Evolutionary conservation across 1,140 invertebrate genomes (phyloP).

Genomic region (Anastrepha obliqua): DNA sequence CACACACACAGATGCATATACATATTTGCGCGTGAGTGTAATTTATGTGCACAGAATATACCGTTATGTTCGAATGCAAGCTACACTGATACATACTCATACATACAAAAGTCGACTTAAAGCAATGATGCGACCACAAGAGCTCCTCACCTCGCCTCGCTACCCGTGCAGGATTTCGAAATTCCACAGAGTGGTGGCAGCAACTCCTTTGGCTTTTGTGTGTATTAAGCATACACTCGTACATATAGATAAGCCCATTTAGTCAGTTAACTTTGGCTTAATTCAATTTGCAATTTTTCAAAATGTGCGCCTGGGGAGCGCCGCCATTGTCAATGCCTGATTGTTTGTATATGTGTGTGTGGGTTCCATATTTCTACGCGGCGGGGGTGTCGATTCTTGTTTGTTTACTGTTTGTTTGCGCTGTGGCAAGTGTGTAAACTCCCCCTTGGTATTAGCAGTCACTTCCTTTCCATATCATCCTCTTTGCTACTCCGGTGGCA

Average conservation of each 20-base stretch:
- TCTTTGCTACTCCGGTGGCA: background rate
- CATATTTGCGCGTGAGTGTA: too few species aligned
- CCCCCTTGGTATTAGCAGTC: slow-evolving; percentile 19
- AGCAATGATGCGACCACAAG: slow-evolving; percentile 9
- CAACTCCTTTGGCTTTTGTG: background rate
- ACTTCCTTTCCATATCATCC: background rate
- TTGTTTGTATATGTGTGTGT: background rate
- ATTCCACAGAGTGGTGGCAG: background rate
- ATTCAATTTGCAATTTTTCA: slow-evolving; percentile 74
- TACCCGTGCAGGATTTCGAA: background rate
- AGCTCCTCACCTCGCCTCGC: background rate
- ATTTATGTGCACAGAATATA: background rate
- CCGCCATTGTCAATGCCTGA: background rate
- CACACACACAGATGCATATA: background rate
- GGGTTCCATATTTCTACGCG: background rate
- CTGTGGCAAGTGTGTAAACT: background rate
- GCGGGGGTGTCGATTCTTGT: background rate
- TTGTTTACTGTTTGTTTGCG: slow-evolving; percentile 7
- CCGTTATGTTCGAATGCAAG: background rate
- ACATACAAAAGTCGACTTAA: background rate
- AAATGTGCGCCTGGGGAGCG: slow-evolving; percentile 60
- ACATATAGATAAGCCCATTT: slow-evolving; percentile 61
- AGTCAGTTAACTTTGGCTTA: slow-evolving; percentile 72
- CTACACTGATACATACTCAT: background rate
- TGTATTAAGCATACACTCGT: background rate